phyloP scores from a whole-genome alignment of 1,140 invertebrate genomes.

The Saccostrea cuccullata region DNA sequence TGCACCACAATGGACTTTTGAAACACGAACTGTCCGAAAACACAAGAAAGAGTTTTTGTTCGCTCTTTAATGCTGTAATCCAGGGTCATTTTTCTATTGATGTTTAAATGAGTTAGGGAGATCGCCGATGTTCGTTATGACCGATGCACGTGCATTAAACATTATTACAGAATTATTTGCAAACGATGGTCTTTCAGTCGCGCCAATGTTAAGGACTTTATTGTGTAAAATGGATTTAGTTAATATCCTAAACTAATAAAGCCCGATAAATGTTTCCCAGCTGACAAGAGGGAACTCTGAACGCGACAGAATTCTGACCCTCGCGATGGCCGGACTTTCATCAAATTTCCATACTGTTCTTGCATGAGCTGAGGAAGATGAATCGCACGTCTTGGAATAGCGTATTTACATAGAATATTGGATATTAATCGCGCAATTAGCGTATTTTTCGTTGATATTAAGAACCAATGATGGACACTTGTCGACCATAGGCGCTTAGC shows the following conservation, averaged over 20 bases:
- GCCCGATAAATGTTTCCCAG: conserved; percentile 22
- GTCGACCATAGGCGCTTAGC: neutral
- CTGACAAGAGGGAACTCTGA: neutral
- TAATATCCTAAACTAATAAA: conserved; percentile 32
- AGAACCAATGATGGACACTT: conserved; percentile 33
- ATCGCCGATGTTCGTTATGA: conserved; percentile 20
- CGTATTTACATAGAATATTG: conserved; percentile 36
- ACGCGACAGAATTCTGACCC: neutral
- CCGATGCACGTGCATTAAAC: conserved; percentile 32
- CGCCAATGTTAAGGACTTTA: neutral
- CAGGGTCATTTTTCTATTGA: conserved; percentile 5
- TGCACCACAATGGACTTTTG: conserved; percentile 34
- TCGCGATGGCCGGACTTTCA: conserved; percentile 13
- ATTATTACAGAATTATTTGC: conserved; percentile 26
- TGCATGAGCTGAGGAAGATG: conserved; percentile 21
- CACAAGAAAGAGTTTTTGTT: conserved; percentile 14
- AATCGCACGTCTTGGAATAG: neutral
- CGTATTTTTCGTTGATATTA: conserved; percentile 32
- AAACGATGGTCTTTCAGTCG: conserved; percentile 5
- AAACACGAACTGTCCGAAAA: conserved; percentile 37
- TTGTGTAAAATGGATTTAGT: conserved; percentile 36
- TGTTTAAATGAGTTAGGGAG: conserved; percentile 18
- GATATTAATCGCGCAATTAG: conserved; percentile 37
- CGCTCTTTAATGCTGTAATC: neutral
- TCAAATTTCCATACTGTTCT: conserved; percentile 29